phyloP scores from a whole-genome alignment of 2,888 invertebrate genomes.

The Boloria selene region DNA sequence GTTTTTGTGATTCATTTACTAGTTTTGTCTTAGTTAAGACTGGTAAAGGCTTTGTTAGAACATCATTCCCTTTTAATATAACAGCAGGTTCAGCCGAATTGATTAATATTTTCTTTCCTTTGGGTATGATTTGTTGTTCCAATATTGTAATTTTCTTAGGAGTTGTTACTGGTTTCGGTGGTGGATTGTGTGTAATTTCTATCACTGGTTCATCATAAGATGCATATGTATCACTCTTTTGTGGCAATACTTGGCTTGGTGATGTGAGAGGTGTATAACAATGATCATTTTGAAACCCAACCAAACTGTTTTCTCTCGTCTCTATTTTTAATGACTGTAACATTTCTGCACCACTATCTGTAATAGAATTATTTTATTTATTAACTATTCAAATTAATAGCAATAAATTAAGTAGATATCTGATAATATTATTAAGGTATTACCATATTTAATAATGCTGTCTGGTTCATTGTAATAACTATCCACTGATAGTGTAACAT shows the following conservation, averaged over 20 bases:
- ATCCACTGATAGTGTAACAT: conserved; percentile 85
- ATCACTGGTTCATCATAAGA: conserved; percentile 72
- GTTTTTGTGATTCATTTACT: conserved; percentile 52
- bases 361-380: conserved; percentile 37
- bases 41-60: conserved; percentile 65
- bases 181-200: conserved; percentile 71
- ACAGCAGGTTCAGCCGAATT: conserved; percentile 63
- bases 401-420: not conserved
- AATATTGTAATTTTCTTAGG: conserved; percentile 77
- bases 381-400: not conserved
- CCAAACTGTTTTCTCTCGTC: conserved; percentile 78
- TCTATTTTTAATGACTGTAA: conserved; percentile 75
- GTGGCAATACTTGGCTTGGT: conserved; percentile 78
- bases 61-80: conserved; percentile 70
- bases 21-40: conserved; percentile 60
- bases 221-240: conserved; percentile 58
- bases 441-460: conserved; percentile 79
- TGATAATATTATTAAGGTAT: conserved; percentile 21
- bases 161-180: conserved; percentile 69
- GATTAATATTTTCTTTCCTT: conserved; percentile 73
- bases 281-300: conserved; percentile 89
- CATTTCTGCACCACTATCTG: conserved; percentile 79
- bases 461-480: conserved; percentile 84
- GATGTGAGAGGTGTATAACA: conserved; percentile 89
- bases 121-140: conserved; percentile 77